Conservation (phyloP, 2,113 vertebrate genomes). For the Vidua macroura region DNA sequence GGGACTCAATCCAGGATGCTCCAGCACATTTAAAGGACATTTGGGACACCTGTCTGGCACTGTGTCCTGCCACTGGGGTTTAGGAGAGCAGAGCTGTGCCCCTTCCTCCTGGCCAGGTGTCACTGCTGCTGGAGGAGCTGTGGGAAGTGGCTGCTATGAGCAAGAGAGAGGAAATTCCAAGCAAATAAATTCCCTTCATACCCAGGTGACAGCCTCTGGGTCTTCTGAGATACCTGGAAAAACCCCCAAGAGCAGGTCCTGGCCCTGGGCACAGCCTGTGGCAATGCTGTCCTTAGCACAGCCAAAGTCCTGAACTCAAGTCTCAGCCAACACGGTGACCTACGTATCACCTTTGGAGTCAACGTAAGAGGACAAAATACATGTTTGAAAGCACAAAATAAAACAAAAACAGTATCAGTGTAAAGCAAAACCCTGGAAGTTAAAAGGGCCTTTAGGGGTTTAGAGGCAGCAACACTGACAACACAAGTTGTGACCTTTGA, state of each 20-base stretch:
- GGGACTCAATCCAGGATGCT: not conserved
- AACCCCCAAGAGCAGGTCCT: not conserved
- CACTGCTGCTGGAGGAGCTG: not conserved
- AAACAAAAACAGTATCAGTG: not conserved
- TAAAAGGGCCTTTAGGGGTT: not conserved
- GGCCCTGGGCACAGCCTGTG: not conserved
- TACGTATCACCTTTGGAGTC: not conserved
- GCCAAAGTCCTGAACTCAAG: not conserved
- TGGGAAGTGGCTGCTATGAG: not conserved
- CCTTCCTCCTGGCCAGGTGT: not conserved
- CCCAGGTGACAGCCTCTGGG: not conserved
- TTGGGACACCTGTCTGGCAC: not conserved
- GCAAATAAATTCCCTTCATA: not conserved
- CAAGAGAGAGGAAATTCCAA: not conserved
- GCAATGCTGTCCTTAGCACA: not conserved
- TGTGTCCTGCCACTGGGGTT: not conserved
- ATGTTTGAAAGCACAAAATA: not conserved
- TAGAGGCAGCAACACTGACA: not conserved
- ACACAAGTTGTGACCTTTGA: not conserved
- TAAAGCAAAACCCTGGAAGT: not conserved
- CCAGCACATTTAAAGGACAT: not conserved
- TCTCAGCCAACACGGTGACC: not conserved
- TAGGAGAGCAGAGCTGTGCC: not conserved
- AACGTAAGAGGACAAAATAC: not conserved
- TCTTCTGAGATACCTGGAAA: not conserved